These are phyloP conservation scores for Neodiprion lecontei DNA, from an alignment of 1,140 invertebrate genomes.

Conservation along the genomic window DNA sequence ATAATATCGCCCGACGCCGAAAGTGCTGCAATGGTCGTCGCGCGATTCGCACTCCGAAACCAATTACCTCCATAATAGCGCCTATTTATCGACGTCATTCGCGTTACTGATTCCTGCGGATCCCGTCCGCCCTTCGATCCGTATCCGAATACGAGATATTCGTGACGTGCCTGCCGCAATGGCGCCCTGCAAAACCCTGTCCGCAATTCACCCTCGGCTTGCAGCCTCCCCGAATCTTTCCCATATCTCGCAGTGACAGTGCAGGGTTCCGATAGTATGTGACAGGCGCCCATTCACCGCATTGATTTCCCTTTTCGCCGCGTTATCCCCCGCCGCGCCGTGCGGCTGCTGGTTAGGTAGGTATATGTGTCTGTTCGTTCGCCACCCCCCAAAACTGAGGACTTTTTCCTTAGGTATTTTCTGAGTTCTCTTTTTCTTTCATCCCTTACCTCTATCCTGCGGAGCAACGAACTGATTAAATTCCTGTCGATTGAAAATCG, in stretches of 20 bases:
- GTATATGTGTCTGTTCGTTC: slow-evolving; percentile 28
- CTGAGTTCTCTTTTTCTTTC: background rate
- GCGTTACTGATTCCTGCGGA: background rate
- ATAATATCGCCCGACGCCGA: background rate
- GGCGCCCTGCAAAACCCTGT: background rate
- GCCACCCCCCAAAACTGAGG: slow-evolving; percentile 47
- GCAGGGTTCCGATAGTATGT: slow-evolving; percentile 36
- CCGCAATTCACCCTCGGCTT: background rate
- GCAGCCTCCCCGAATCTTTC: background rate
- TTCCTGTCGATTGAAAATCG: slow-evolving; percentile 24
- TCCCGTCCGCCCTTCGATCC: background rate
- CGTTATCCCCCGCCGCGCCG: slow-evolving; percentile 27
- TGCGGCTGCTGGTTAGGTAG: slow-evolving; percentile 28
- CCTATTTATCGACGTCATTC: slow-evolving; percentile 2
- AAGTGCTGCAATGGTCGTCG: background rate
- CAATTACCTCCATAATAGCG: background rate
- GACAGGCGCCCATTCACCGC: slow-evolving; percentile 49
- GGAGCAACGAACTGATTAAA: slow-evolving; percentile 31
- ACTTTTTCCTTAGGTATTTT: slow-evolving; percentile 1
- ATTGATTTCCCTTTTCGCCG: slow-evolving; percentile 53
- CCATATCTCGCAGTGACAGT: background rate
- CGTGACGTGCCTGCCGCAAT: background rate
- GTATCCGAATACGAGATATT: background rate
- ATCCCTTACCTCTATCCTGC: slow-evolving; percentile 21
- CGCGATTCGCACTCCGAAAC: background rate